phyloP scores from a whole-genome alignment of 2,888 invertebrate genomes.

The Lasioglossum vierecki region DNA sequence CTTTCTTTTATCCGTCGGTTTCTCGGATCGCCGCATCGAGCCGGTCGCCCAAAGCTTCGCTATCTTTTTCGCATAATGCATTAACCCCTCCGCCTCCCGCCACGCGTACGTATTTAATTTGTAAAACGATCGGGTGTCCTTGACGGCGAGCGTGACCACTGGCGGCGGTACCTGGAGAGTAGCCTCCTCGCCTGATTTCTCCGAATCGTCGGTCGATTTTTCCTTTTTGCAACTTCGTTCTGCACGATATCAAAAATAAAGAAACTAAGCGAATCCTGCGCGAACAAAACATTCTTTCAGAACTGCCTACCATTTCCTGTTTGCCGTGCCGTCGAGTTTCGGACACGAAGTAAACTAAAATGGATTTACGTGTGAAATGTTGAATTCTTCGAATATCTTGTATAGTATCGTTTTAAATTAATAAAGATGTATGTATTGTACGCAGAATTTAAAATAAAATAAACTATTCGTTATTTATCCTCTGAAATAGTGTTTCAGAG shows the following conservation, averaged over 20 bases:
- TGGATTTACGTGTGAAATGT: not conserved
- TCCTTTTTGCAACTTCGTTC: not conserved
- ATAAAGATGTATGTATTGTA: not conserved
- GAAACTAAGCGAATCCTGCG: not conserved
- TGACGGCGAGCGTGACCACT: conserved; percentile 40
- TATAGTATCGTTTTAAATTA: not conserved
- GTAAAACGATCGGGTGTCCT: conserved; percentile 59
- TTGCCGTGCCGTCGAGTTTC: not conserved
- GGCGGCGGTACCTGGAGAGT: conserved; percentile 41
- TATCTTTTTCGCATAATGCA: conserved; percentile 60
- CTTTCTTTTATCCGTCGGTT: conserved; percentile 55
- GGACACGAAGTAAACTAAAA: not conserved
- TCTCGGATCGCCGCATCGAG: conserved; percentile 35
- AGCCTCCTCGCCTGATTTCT: not conserved
- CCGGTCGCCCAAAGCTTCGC: conserved; percentile 23
- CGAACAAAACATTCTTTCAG: not conserved
- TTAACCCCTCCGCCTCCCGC: conserved; percentile 24
- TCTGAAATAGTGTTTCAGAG: not conserved
- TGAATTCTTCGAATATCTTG: not conserved
- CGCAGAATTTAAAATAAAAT: not conserved
- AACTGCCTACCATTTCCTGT: not conserved
- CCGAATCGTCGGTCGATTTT: not conserved
- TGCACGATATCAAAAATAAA: not conserved
- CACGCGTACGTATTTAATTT: conserved; percentile 62
- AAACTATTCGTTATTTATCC: not conserved